These are phyloP conservation scores for Camelus bactrianus DNA, from an alignment of 2,113 vertebrate species.

Conservation along the genomic window DNA sequence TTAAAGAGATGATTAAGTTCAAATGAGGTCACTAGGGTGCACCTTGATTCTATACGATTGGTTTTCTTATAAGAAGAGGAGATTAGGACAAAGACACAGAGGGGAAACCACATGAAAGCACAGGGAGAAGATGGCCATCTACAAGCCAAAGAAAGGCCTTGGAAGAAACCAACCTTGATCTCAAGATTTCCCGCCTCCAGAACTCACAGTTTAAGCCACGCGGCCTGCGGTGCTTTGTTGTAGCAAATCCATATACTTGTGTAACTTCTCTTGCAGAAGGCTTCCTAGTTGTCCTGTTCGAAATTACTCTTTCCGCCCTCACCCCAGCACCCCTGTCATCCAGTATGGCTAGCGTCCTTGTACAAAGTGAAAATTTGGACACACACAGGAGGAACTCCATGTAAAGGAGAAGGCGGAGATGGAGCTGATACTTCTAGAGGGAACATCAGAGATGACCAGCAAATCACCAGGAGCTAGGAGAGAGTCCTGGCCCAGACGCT, in stretches of 20 bases:
- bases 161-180: neutral
- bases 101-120: neutral
- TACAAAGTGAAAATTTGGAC: neutral
- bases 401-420: neutral
- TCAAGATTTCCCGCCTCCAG: neutral
- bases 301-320: neutral
- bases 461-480: neutral
- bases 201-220: neutral
- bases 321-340: neutral
- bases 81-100: neutral
- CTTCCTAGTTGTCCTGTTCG: neutral
- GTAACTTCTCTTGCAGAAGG: neutral
- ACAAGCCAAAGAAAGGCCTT: neutral
- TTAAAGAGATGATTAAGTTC: neutral
- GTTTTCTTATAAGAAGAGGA: neutral
- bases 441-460: neutral
- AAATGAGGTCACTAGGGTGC: neutral
- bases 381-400: neutral
- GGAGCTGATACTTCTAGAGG: neutral
- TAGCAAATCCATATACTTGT: neutral
- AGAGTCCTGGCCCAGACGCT: neutral
- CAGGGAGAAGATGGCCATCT: neutral
- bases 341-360: neutral
- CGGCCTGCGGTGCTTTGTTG: neutral
- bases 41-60: neutral